These are phyloP conservation scores for Ammodramus savannarum DNA, from an alignment of 2,113 vertebrate species.

Conservation along the genomic window DNA sequence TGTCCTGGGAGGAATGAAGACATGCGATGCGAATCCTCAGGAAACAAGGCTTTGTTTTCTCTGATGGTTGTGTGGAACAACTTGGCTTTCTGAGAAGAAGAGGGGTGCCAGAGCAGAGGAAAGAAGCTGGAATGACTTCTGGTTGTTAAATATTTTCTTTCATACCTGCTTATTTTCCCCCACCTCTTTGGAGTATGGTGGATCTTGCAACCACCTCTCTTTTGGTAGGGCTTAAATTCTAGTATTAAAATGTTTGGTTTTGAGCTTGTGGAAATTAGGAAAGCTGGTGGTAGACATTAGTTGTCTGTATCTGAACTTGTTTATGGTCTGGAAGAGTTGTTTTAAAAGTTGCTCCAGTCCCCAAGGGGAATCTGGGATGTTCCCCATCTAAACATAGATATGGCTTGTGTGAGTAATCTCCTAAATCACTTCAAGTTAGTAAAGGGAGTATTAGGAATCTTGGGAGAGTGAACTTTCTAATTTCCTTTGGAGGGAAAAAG, in stretches of 20 bases:
- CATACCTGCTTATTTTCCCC: not conserved
- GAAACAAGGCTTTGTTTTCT: conserved; percentile 55
- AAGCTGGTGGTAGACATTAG: not conserved
- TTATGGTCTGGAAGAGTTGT: not conserved
- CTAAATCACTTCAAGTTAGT: not conserved
- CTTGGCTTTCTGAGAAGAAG: not conserved
- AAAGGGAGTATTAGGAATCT: not conserved
- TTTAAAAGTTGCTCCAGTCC: not conserved
- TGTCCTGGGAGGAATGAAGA: conserved; percentile 43
- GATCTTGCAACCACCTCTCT: not conserved
- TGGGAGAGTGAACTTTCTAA: not conserved
- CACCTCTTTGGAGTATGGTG: not conserved
- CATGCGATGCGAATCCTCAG: conserved; percentile 24
- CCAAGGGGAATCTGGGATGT: not conserved
- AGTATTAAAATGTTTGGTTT: not conserved
- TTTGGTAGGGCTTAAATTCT: not conserved
- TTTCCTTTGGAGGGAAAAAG: not conserved
- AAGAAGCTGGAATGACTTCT: not conserved
- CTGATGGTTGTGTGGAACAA: not conserved
- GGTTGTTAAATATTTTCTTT: not conserved
- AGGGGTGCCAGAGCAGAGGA: not conserved
- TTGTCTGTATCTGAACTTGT: not conserved
- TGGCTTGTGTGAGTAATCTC: not conserved
- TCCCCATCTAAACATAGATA: not conserved
- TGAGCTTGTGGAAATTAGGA: not conserved